Evolutionary conservation across 2,888 invertebrate species (phyloP).

Genomic region (Epirrita christyi): DNA sequence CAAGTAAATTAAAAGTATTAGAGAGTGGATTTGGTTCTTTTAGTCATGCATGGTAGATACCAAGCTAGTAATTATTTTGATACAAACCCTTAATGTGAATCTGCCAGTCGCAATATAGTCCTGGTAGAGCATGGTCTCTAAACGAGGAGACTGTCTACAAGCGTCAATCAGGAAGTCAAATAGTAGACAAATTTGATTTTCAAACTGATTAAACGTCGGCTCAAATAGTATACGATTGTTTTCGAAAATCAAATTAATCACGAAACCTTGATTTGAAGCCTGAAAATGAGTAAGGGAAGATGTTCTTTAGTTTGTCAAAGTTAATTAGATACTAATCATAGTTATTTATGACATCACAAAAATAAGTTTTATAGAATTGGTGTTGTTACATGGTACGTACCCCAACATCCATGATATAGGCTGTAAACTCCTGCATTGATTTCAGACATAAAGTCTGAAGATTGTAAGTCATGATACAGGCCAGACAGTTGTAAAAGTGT

Average conservation of each 20-base stretch:
- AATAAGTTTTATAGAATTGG: no score
- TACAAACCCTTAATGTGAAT: conserved; percentile 53
- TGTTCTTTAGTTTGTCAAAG: no score
- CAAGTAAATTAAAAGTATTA: no score
- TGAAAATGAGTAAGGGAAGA: conserved; percentile 48
- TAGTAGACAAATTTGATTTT: conserved; percentile 87
- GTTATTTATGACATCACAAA: no score
- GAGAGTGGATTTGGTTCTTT: no score
- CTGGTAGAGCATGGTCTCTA: conserved; percentile 92
- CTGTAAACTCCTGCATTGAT: conserved; percentile 91
- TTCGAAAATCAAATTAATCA: conserved; percentile 84
- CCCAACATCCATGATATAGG: conserved; percentile 90
- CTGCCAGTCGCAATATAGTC: conserved; percentile 75
- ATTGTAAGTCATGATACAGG: conserved; percentile 94
- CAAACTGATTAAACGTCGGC: conserved; percentile 90
- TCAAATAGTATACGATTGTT: conserved; percentile 88
- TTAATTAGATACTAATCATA: no score
- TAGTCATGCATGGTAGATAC: no score
- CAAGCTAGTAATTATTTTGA: no score
- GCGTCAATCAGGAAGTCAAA: conserved; percentile 91
- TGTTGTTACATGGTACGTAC: conserved; percentile 83
- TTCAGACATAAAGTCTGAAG: conserved; percentile 92
- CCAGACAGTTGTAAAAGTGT: conserved; percentile 93
- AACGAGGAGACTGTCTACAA: conserved; percentile 88
- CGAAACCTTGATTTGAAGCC: conserved; percentile 89